phyloP scores from a whole-genome alignment of 2,888 invertebrate species.

The Phaedon cochleariae region DNA sequence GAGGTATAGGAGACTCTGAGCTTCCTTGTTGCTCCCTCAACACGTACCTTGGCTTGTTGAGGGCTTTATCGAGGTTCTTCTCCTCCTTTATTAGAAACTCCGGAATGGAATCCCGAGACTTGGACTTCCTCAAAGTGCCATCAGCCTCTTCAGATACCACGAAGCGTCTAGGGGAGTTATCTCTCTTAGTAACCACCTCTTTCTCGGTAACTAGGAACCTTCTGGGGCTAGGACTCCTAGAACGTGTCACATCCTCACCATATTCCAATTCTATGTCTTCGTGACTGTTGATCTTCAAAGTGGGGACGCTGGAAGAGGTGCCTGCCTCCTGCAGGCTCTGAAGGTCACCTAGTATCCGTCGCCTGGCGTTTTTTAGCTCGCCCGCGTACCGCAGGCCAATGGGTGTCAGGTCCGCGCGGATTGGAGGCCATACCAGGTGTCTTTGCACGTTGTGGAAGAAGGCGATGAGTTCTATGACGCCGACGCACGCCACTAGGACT shows the following conservation, averaged over 20 bases:
- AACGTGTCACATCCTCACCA: slow-evolving; percentile 31
- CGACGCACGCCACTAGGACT: slow-evolving; percentile 77
- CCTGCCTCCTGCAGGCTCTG: slow-evolving; percentile 4
- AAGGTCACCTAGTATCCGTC: slow-evolving; percentile 24
- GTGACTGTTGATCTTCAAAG: slow-evolving; percentile 42
- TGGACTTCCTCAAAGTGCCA: slow-evolving; percentile 33
- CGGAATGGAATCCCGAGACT: slow-evolving; percentile 39
- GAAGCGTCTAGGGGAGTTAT: slow-evolving; percentile 40
- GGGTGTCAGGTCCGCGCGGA: slow-evolving; percentile 27
- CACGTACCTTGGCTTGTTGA: slow-evolving; percentile 37
- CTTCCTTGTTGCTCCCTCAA: slow-evolving; percentile 38
- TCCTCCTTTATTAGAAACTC: slow-evolving; percentile 44
- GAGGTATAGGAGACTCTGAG: slow-evolving; percentile 37
- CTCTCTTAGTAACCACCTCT: slow-evolving; percentile 18
- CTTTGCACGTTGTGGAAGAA: slow-evolving; percentile 64
- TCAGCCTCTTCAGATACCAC: slow-evolving; percentile 41
- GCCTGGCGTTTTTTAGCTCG: slow-evolving; percentile 23
- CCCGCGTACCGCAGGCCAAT: slow-evolving; percentile 27
- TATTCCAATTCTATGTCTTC: slow-evolving; percentile 48
- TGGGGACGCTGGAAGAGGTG: slow-evolving; percentile 25
- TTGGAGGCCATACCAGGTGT: slow-evolving; percentile 35
- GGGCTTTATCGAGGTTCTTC: slow-evolving; percentile 27
- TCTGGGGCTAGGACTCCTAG: slow-evolving; percentile 42
- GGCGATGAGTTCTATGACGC: slow-evolving; percentile 74
- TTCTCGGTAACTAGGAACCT: slow-evolving; percentile 47